Evolutionary conservation across 2,113 vertebrate genomes (phyloP), one percentile per base, ranked within the genome.

Genomic region (Miniopterus natalensis): DNA sequence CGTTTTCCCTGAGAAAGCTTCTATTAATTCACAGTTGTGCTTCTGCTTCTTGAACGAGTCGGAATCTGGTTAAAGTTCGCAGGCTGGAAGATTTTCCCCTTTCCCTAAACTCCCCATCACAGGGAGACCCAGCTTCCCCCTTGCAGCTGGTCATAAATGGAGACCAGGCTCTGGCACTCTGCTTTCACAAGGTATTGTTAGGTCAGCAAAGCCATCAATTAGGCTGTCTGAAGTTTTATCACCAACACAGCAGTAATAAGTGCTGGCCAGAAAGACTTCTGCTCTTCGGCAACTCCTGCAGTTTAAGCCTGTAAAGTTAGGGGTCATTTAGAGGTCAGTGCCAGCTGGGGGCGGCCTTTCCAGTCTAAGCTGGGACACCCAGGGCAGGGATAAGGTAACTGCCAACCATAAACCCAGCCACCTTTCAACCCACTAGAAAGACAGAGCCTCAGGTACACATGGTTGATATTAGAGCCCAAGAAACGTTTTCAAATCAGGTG

Each of bases 221-320:
- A 99, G 99, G 98, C 99, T 99, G 99, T 99, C 99, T 99, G 99
- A 99, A 99, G 99, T 99, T 99, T 99, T 99, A 99, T 99, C 99
- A 99, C 99, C 99, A 98, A 98, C 98, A 98, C 99, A 99, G 99
- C 99, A 98, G 99, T 99, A 98, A 98, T 99, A 99, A 99, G 99
- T 98, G 98, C 99, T 97, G 99, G 98, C 99, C 99, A 99, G 99
- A 99, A 98, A 99, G 99, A 98, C 99, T 99, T 98, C 98, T 98
- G 98, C 98, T 98, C 98, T 97, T 98, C 98, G 98, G 98, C 98
- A 98, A 98, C 98, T 98, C 99, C 99, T 98, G 99, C 98, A 98
- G 99, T 98, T 98, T 99, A 98, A 98, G 99, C 99, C 98, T 98
- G 99, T 98, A 98, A 99, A 99, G 98, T 98, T 98, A 88, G 98